A percentile compares a stretch with the other conserved stretches of the same genome.
phyloP scores from a whole-genome alignment of 2,113 vertebrate species.

The Strix uralensis region DNA sequence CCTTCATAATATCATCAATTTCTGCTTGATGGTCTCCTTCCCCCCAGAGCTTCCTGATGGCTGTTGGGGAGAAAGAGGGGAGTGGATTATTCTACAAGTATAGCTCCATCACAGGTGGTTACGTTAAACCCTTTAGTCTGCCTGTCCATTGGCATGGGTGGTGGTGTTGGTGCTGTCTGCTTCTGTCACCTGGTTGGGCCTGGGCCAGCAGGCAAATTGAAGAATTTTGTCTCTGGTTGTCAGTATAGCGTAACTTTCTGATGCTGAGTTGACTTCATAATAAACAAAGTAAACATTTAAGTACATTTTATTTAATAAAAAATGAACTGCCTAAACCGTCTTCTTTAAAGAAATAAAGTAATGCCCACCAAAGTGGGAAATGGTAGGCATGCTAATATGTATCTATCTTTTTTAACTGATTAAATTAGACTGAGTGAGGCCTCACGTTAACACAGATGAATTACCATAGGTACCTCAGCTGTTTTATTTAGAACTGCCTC shows the following conservation, averaged over 20 bases:
- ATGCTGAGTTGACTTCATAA: background rate
- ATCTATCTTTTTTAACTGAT: background rate
- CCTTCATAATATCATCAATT: slow-evolving; percentile 81
- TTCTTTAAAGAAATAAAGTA: background rate
- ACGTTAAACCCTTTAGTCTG: background rate
- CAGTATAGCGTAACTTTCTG: background rate
- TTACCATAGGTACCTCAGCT: background rate
- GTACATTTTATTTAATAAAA: background rate
- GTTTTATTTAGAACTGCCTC: background rate
- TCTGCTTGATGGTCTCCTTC: slow-evolving; percentile 75
- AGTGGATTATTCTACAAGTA: background rate
- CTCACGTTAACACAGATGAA: background rate
- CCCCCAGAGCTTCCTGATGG: slow-evolving; percentile 81
- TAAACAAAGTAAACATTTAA: background rate
- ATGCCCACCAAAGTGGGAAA: background rate
- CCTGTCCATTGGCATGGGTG: background rate
- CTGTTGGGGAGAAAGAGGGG: slow-evolving; percentile 49
- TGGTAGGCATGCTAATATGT: background rate
- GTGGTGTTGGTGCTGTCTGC: background rate
- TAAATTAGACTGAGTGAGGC: background rate
- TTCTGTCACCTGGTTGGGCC: background rate
- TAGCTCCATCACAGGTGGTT: background rate
- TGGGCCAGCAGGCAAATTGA: background rate
- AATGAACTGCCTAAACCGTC: background rate
- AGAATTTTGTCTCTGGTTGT: background rate